Evolutionary conservation across 92 coral and sea anemone genomes (phyloP), one percentile per base, ranked within the genome.

Genomic region (Paragorgia papillata): DNA sequence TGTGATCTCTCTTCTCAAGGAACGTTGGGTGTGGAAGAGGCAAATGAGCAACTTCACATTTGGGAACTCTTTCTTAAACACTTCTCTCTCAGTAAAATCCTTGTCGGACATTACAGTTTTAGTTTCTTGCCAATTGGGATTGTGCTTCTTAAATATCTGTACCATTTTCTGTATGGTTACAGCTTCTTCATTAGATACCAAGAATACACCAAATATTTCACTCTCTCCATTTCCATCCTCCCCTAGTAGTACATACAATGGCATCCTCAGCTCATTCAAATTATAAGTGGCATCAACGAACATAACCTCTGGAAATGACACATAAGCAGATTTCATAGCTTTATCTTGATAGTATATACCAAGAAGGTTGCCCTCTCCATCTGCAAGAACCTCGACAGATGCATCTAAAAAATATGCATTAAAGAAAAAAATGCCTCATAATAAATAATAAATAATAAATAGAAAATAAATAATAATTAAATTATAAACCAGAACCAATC

Each of bases 1-100:
- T 1, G 80, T 81, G 2, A 84, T 60, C 55, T 84, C 92, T 46
- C 92, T 46, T 35, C 69, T 31, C 12, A 63, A 63, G 12, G 69
- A 24, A 9, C 69, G 12, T 35, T 63, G 69, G 0, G 24, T 12
- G 48, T 63, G 48, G 19, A 63, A 63, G 1, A 63, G 25, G 48
- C 48, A 63, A 9, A 63, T 63, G 19, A 63, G 17, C 12, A 63
- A 33, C 17, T 14, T 63, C 3, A 24, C 69, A 9, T 63, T 20
- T 29, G 69, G 69, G 26, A 63, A 63, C 34, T 63, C 69, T 33
- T 27, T 14, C 12, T 27, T 33, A 63, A 63, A 63, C 30, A 63
- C 69, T 63, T 63, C 13, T 33, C 69, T 32, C 20, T 63, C 48
- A 18, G 21, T 33, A 35, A 29, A 63, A 33, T 63, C 69, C 26